Percentiles rank a stretch among this genome's conserved stretches.
phyloP scores from a whole-genome alignment of 2,797 vertebrate genomes.

The Lithobates sylvaticus region DNA sequence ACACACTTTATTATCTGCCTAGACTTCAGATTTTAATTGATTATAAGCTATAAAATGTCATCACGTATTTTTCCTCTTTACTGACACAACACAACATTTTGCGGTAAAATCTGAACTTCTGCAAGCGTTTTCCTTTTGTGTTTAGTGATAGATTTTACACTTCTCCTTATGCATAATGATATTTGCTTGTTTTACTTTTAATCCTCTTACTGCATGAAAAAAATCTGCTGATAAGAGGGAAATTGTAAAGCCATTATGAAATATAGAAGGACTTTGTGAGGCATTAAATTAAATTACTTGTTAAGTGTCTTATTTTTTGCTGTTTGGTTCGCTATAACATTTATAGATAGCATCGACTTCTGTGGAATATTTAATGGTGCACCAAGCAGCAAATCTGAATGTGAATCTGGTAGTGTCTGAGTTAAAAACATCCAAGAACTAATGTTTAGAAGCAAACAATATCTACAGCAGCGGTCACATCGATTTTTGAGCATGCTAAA shows the following conservation, averaged over 20 bases:
- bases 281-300: constrained; percentile 22
- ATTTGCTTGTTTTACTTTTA: constrained; percentile 23
- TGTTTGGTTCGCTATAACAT: neutral
- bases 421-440: neutral
- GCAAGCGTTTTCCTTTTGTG: neutral
- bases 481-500: neutral
- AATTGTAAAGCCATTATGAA: constrained; percentile 18
- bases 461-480: neutral
- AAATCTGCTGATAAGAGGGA: constrained; percentile 4
- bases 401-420: neutral
- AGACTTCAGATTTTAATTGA: no score
- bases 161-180: constrained; percentile 2
- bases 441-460: neutral
- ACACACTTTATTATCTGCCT: no score
- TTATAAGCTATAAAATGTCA: neutral
- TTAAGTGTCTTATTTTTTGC: constrained; percentile 11
- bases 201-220: constrained; percentile 19
- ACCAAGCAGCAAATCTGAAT: constrained; percentile 10
- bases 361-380: constrained; percentile 8
- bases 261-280: constrained; percentile 16
- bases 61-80: neutral
- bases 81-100: neutral
- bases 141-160: constrained; percentile 3
- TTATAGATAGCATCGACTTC: constrained; percentile 13
- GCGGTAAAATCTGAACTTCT: neutral